Evolutionary conservation across 2,113 vertebrate genomes (phyloP), one percentile per base, ranked within the genome.

Genomic region (Brachionichthys hirsutus): DNA sequence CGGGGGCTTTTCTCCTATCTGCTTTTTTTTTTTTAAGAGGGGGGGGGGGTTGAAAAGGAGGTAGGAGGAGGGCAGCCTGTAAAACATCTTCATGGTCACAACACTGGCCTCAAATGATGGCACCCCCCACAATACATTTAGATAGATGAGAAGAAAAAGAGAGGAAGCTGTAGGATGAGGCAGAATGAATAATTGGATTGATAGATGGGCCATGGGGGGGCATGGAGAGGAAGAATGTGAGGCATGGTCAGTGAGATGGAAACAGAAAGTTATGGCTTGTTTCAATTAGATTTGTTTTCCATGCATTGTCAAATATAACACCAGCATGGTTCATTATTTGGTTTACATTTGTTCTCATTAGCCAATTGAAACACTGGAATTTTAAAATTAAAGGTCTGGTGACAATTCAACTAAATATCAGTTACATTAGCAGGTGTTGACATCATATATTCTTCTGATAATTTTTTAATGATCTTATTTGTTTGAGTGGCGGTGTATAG

Each of bases 31-130:
- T n/a, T n/a, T n/a, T n/a, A n/a, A 57, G 53, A 47, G 57, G n/a
- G 63, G 48, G 50, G 51, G 51, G 63, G 14, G 4, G 11, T 1
- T 10, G 20, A 30, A 6, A 36, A 18, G 14, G 17, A 12, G 15
- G 17, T 1, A 9, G 40, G 18, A 35, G 41, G 14, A 0, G 30
- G 8, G 24, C 15, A 17, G 19, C 42, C 65, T 84, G 78, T 84
- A 84, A 76, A 82, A 85, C 77, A 84, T 87, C 70, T 75, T 85
- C 68, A 80, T 84, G 77, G 80, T 64, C 61, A 75, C 64, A 67
- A 56, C 20, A 41, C 36, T 24, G 12, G 52, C 41, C 55, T 53
- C 56, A 73, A 75, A 69, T 63, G 51, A 46, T 45, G 61, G 55
- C 57, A 67, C 73, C 72, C 73, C 72, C 65, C 65, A 64, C 70